Percentiles rank a stretch among this genome's conserved stretches.
phyloP scores from a whole-genome alignment of 2,888 invertebrate genomes.

The Orchesellides sinensis region DNA sequence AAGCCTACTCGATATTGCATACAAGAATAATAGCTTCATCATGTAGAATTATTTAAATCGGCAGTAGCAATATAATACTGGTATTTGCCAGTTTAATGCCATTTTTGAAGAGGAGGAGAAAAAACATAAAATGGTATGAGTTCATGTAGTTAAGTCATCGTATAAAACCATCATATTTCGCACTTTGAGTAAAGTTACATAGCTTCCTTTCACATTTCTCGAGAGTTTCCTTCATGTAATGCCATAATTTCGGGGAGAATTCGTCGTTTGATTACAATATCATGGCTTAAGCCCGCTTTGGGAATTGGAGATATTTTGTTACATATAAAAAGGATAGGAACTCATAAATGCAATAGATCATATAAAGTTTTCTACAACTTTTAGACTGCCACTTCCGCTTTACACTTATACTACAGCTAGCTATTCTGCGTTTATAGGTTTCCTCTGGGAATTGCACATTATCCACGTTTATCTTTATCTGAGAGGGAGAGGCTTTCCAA shows the following conservation, averaged over 20 bases:
- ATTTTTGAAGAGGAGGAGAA: too few species aligned
- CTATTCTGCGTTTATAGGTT: conserved; percentile 20
- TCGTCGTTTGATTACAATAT: conserved; percentile 45
- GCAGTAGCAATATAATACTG: too few species aligned
- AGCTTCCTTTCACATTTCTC: conserved; percentile 1
- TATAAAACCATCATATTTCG: not conserved
- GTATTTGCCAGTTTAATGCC: too few species aligned
- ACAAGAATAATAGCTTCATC: too few species aligned
- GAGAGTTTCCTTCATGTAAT: not conserved
- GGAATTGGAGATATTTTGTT: conserved; percentile 32
- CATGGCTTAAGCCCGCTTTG: conserved; percentile 34
- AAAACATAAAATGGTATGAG: not conserved
- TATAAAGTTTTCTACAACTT: not conserved
- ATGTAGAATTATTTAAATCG: too few species aligned
- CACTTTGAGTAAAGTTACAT: conserved; percentile 2
- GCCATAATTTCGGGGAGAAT: conserved; percentile 11
- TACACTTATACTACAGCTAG: not conserved
- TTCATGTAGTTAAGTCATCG: not conserved
- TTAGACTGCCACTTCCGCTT: not conserved
- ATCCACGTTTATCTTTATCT: conserved; percentile 55
- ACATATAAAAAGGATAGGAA: too few species aligned
- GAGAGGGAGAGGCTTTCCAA: conserved; percentile 1
- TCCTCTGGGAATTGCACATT: conserved; percentile 53
- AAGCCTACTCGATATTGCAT: too few species aligned
- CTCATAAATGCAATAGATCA: too few species aligned